These are phyloP conservation scores for Micropterix aruncella DNA, from an alignment of 2,888 invertebrate species.

Conservation along the genomic window DNA sequence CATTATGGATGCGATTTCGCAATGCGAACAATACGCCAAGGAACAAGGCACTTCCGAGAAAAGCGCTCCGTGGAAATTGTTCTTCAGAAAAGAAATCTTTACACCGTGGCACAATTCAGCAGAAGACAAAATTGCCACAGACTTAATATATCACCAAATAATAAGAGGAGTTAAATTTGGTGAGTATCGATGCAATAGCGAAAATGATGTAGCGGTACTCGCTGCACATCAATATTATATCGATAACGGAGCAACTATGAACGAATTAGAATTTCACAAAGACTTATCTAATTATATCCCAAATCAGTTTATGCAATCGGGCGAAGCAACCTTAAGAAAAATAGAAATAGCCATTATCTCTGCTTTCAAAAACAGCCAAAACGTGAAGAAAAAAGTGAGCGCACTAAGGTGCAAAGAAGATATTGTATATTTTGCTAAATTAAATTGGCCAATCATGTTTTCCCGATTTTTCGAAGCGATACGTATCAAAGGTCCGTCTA, in stretches of 20 bases:
- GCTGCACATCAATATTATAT: conserved; percentile 86
- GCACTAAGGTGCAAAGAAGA: conserved; percentile 70
- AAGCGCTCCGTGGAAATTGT: conserved; percentile 78
- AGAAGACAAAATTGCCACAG: conserved; percentile 68
- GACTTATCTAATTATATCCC: conserved; percentile 72
- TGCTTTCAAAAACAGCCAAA: conserved; percentile 57
- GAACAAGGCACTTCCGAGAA: conserved; percentile 77
- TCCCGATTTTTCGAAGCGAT: conserved; percentile 88
- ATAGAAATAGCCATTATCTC: conserved; percentile 63
- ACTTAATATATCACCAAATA: conserved; percentile 81
- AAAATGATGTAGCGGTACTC: conserved; percentile 77
- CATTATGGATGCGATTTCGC: conserved; percentile 91
- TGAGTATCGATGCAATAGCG: conserved; percentile 75
- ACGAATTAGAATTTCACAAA: conserved; percentile 51
- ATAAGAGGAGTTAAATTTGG: conserved; percentile 81
- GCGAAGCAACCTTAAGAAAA: conserved; percentile 45
- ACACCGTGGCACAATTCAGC: conserved; percentile 84
- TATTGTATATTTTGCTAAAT: conserved; percentile 79
- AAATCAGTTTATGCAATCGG: conserved; percentile 50
- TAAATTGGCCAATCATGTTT: conserved; percentile 90
- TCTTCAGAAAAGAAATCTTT: conserved; percentile 81
- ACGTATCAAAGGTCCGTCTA: conserved; percentile 54
- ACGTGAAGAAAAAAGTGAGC: conserved; percentile 51
- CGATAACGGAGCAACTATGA: conserved; percentile 56
- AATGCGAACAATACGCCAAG: conserved; percentile 90